Conservation (phyloP, 1,140 invertebrate species). For the Antheraea mylitta region DNA sequence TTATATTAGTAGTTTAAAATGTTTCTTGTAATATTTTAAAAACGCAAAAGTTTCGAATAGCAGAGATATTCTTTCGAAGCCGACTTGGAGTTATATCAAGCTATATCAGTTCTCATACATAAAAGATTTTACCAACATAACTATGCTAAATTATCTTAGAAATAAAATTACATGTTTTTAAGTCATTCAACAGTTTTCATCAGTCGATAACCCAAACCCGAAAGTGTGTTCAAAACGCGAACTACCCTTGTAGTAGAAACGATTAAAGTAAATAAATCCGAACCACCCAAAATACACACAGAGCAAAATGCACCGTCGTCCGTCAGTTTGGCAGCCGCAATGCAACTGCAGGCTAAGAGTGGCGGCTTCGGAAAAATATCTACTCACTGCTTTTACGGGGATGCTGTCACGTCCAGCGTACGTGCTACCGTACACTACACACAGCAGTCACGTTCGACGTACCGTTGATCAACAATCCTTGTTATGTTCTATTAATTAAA, state of each 20-base stretch:
- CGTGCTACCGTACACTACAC: slow-evolving; percentile 13
- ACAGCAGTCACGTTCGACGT: neutral
- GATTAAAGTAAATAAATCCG: neutral
- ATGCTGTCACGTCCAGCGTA: slow-evolving; percentile 33
- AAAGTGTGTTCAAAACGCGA: neutral
- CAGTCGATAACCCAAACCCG: neutral
- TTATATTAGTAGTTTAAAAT: too few species aligned
- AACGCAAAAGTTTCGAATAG: too few species aligned
- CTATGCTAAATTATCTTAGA: too few species aligned
- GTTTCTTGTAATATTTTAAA: too few species aligned
- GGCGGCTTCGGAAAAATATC: slow-evolving; percentile 41
- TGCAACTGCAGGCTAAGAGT: slow-evolving; percentile 16
- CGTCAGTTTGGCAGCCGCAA: slow-evolving; percentile 31
- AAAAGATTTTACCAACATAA: too few species aligned
- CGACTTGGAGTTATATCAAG: too few species aligned
- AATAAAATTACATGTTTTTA: too few species aligned
- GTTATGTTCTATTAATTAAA: too few species aligned
- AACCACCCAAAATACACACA: neutral
- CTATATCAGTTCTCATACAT: too few species aligned
- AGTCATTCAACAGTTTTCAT: neutral
- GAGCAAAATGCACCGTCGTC: neutral
- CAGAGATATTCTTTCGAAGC: too few species aligned
- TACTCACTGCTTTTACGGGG: slow-evolving; percentile 16
- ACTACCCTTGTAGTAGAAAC: neutral
- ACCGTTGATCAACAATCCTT: neutral